phyloP scores from a whole-genome alignment of 2,888 invertebrate genomes.

The Minunthozetes semirufus region DNA sequence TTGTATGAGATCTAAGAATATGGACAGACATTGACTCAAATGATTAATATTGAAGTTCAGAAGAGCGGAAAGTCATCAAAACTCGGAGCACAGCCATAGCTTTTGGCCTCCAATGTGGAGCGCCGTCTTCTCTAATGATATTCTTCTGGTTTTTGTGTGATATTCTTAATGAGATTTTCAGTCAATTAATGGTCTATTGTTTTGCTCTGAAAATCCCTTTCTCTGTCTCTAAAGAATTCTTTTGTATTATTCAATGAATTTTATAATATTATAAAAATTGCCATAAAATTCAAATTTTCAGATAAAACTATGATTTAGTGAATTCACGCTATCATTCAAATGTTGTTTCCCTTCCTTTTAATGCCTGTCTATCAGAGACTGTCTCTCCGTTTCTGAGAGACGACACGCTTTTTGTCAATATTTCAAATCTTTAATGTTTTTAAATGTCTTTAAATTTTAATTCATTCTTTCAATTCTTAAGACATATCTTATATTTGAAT shows the following conservation, averaged over 20 bases:
- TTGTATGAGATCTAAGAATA: not conserved
- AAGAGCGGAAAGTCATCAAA: constrained; percentile 4
- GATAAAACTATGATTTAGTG: not conserved
- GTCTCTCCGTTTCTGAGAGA: not conserved
- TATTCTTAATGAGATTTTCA: not conserved
- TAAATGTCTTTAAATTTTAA: no score
- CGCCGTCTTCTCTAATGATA: not conserved
- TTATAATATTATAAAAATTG: not conserved
- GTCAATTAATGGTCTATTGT: not conserved
- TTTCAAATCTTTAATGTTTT: constrained; percentile 1
- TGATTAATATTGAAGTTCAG: not conserved
- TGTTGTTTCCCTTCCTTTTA: not conserved
- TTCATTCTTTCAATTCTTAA: no score
- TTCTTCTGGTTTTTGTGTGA: not conserved
- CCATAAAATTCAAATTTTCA: not conserved
- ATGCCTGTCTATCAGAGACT: not conserved
- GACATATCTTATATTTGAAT: no score
- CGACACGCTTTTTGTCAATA: constrained; percentile 1
- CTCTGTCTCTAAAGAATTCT: not conserved
- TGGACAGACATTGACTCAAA: not conserved
- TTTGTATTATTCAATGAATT: not conserved
- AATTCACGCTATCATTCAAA: constrained; percentile 4
- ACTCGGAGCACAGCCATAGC: not conserved
- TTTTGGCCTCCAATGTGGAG: not conserved
- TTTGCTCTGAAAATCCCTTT: not conserved